Evolutionary conservation across 2,797 vertebrate species (phyloP), one percentile per base, ranked within the genome.

Genomic region (Antennarius maculatus): DNA sequence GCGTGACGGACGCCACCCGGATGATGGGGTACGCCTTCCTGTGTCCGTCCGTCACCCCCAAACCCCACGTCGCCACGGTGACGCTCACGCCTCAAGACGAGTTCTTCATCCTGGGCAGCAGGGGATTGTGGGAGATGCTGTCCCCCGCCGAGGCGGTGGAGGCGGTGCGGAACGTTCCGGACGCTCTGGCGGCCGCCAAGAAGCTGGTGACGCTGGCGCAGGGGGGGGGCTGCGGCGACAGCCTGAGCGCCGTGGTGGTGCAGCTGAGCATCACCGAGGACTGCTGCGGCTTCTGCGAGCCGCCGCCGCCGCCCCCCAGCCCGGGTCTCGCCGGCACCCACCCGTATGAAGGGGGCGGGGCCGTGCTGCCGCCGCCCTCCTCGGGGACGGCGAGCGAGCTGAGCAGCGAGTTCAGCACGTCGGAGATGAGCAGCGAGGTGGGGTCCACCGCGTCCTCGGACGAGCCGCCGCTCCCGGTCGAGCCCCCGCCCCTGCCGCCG

Each of bases 351-450:
- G 41, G 49, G 0, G 89, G 82, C 0, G 76, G 61, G 77, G 92
- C 63, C 85, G 92, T 4, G 2, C 93, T 1, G 82, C 83, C 3
- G 86, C 94, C 92, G 0, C 92, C 95, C 0, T 96, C 95, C 1
- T 97, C 96, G 0, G 97, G 96, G 8, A 88, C 87, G 0, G 79
- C 59, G 83, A 98, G 97, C 0, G 97, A 99, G 91, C 94, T 96
- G 71, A 99, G 97, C 0, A 99, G 97, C 0, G 97, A 99, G 92
- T 95, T 99, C 67, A 98, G 97, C 72, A 95, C 95, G 0, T 99
- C 97, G 0, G 97, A 99, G 81, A 98, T 99, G 97, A 99, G 97
- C 91, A 98, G 97, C 0, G 97, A 99, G 91, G 97, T 98, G 71
- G 97, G 97, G 0, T 99, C 97, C 63, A 99, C 97, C 0, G 97